Base-by-base conservation (phyloP, 2,797 vertebrate species). In the Sciaenops ocellatus region DNA sequence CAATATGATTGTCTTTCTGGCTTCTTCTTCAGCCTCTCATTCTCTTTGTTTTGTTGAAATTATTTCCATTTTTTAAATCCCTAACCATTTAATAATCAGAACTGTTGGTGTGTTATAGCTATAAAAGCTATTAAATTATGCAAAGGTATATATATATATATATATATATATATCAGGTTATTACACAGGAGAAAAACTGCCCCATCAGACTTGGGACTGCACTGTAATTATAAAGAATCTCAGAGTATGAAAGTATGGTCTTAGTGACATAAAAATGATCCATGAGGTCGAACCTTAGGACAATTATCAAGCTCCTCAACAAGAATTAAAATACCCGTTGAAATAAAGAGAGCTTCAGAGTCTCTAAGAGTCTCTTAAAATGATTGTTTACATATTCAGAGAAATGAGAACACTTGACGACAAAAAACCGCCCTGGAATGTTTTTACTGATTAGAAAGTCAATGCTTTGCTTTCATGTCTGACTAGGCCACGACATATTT, bases 101-200 rank as follows among this genome's bases (percentile, higher is more conserved):
- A 50, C 3, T 62, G 54, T 41, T 71, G 60, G n/a, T 62, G 18
- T 41, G 11, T 60, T 41, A 6, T n/a, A 68, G 15, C 24, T 61
- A 68, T 24, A 68, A 62, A 28, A 74, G n/a, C 6, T 69, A 15
- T 47, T 56, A 34, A 60, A 75, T 74, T 73, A 60, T 69, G 54
- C 38, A 68, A 51, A 4, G 10, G 1, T n/a, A n/a, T 57, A 12
- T 47, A 6, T 64, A 30, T 30, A 30, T n/a, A n/a, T n/a, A n/a
- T n/a, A n/a, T n/a, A 5, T 34, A 34, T 38, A 2, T 74, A 13
- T 65, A 26, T 60, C 1, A 1, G 48, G 42, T 73, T 67, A 55
- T 63, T 56, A 13, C 6, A 20, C 18, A 30, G 3, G 8, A 51
- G 6, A 13, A 42, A 72, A 4, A 22, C 8, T n/a, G 28, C 18